These are phyloP conservation scores for Drosophila triauraria DNA, from an alignment of 1,140 invertebrate genomes.

Conservation along the genomic window DNA sequence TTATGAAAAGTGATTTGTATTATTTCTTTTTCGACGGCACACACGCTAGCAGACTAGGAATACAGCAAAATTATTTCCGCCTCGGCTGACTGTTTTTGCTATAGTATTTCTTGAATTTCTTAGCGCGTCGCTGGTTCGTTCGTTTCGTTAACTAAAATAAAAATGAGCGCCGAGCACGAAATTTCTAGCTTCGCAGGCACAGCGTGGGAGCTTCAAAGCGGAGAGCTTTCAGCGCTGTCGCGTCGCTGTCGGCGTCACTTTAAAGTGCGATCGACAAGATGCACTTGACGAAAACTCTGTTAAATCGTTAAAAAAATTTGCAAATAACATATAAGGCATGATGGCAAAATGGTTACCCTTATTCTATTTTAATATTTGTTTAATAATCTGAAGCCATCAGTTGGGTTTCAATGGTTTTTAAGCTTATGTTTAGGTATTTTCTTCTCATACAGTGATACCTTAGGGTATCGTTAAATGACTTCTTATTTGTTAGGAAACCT, in stretches of 20 bases:
- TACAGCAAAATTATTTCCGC: slow-evolving; percentile 55
- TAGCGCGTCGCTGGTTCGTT: slow-evolving; percentile 75
- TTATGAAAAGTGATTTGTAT: slow-evolving; percentile 24
- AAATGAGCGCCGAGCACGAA: slow-evolving; percentile 59
- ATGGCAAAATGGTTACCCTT: neutral
- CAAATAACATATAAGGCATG: neutral
- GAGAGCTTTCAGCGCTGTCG: slow-evolving; percentile 27
- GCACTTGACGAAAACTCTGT: slow-evolving; percentile 25
- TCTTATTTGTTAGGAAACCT: too few species aligned
- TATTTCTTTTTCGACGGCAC: slow-evolving; percentile 30
- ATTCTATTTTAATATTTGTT: neutral
- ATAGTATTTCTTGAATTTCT: slow-evolving; percentile 43
- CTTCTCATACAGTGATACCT: neutral
- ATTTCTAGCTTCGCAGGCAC: slow-evolving; percentile 46
- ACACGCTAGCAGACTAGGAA: slow-evolving; percentile 49
- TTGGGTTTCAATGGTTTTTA: neutral
- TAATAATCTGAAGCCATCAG: too few species aligned
- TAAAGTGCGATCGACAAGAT: slow-evolving; percentile 58
- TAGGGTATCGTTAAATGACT: too few species aligned
- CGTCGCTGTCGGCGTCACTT: slow-evolving; percentile 43
- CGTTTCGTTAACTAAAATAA: slow-evolving; percentile 81
- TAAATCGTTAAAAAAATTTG: neutral
- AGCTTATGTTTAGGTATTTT: too few species aligned
- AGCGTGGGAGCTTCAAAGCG: slow-evolving; percentile 53
- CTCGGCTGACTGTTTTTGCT: slow-evolving; percentile 38